Evolutionary conservation across 92 coral and sea anemone genomes (phyloP).

Genomic region (Phymanthus crucifer): DNA sequence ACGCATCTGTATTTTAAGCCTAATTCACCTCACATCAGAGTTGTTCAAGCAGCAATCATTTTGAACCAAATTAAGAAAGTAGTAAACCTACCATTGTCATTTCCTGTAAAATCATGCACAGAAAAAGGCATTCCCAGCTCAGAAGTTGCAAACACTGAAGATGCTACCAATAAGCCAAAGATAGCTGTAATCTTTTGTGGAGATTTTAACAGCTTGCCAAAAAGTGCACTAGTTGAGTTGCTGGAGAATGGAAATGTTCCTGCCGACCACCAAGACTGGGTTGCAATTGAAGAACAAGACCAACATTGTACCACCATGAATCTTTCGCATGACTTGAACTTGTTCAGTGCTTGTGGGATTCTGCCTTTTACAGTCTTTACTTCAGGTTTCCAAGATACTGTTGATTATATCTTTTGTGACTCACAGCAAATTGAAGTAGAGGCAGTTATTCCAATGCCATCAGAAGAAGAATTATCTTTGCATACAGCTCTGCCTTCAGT

Average conservation of each 20-base stretch:
- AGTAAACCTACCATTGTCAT: slow-evolving; percentile 23
- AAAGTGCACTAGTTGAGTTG: slow-evolving; percentile 65
- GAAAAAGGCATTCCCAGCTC: neutral
- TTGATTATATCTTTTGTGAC: slow-evolving; percentile 89
- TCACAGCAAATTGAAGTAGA: slow-evolving; percentile 62
- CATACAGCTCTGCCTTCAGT: slow-evolving; percentile 91
- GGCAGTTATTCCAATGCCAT: slow-evolving; percentile 88
- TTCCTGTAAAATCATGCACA: neutral
- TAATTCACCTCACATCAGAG: slow-evolving; percentile 77
- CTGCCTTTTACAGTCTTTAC: slow-evolving; percentile 86
- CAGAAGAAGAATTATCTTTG: slow-evolving; percentile 65
- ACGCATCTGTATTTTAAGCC: slow-evolving; percentile 90
- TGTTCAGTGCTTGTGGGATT: slow-evolving; percentile 73
- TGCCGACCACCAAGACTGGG: slow-evolving; percentile 79
- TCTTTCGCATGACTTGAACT: slow-evolving; percentile 56
- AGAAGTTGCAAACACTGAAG: neutral
- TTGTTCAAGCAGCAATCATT: slow-evolving; percentile 72
- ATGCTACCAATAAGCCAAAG: slow-evolving; percentile 5
- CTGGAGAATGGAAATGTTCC: slow-evolving; percentile 57
- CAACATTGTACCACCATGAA: slow-evolving; percentile 62
- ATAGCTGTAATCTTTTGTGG: slow-evolving; percentile 88
- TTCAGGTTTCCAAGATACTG: slow-evolving; percentile 74
- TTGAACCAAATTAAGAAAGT: slow-evolving; percentile 66
- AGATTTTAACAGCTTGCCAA: slow-evolving; percentile 88
- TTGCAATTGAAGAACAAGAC: slow-evolving; percentile 66